These are phyloP conservation scores for Abrostola triplasia DNA, from an alignment of 2,888 invertebrate genomes.

Conservation along the genomic window DNA sequence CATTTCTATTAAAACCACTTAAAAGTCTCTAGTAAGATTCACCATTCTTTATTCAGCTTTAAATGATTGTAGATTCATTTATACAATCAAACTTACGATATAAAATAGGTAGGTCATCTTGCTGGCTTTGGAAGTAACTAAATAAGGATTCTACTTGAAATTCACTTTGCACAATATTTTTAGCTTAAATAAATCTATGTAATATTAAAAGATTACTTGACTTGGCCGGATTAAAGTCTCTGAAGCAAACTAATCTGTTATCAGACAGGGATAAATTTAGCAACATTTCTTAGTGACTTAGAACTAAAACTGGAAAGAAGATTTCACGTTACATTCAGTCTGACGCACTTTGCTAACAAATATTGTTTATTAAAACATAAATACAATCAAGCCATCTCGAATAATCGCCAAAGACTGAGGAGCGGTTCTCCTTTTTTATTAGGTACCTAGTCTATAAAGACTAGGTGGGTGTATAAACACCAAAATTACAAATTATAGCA, in stretches of 20 bases:
- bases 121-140: background rate
- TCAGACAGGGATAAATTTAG: slow-evolving; percentile 38
- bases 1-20: too few species aligned
- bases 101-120: background rate
- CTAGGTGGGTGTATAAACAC: too few species aligned
- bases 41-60: too few species aligned
- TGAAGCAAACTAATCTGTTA: slow-evolving; percentile 39
- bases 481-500: too few species aligned
- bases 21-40: too few species aligned
- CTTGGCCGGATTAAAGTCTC: slow-evolving; percentile 41
- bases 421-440: too few species aligned
- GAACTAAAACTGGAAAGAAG: slow-evolving; percentile 11
- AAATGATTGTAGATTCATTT: too few species aligned
- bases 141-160: background rate
- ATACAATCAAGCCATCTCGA: background rate
- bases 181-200: slow-evolving; percentile 22
- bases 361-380: background rate
- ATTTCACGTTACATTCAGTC: slow-evolving; percentile 3
- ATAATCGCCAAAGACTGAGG: too few species aligned
- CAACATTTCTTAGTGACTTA: slow-evolving; percentile 25
- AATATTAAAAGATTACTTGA: slow-evolving; percentile 19
- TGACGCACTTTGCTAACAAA: background rate
- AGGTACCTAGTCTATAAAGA: too few species aligned
- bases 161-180: slow-evolving; percentile 17
- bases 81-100: too few species aligned